These are phyloP conservation scores for Polydesmus complanatus DNA, from an alignment of 2,888 invertebrate species.

Conservation along the genomic window DNA sequence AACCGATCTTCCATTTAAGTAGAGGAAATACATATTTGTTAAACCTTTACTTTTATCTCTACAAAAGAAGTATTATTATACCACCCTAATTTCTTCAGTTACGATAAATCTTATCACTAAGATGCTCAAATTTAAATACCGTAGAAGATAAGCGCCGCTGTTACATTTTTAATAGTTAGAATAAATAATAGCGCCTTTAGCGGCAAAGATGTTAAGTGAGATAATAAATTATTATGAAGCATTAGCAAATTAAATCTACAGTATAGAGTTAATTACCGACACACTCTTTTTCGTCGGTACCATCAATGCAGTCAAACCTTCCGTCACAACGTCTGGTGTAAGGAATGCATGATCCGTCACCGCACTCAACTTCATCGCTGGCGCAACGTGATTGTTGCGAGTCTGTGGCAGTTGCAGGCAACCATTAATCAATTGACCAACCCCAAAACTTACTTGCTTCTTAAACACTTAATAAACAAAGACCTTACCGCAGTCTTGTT, in stretches of 20 bases:
- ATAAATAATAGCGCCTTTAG: too few relatives aligned
- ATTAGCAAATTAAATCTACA: slow-evolving; percentile 12
- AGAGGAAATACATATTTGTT: too few relatives aligned
- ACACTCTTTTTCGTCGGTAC: slow-evolving; percentile 25
- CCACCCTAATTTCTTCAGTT: too few relatives aligned
- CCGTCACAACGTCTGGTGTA: slow-evolving; percentile 19
- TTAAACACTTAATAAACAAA: neutral
- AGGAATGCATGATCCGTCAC: slow-evolving; percentile 46
- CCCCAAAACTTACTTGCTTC: neutral
- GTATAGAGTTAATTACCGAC: slow-evolving; percentile 17
- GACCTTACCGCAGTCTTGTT: slow-evolving; percentile 28
- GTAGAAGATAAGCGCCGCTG: too few relatives aligned
- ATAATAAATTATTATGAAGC: slow-evolving; percentile 19
- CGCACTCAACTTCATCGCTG: slow-evolving; percentile 44
- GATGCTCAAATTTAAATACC: too few relatives aligned
- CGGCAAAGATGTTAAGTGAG: neutral
- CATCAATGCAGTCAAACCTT: slow-evolving; percentile 24
- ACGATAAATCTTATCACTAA: too few relatives aligned
- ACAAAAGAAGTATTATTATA: too few relatives aligned
- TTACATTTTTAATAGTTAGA: too few relatives aligned
- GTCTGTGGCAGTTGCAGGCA: neutral
- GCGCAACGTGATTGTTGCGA: neutral
- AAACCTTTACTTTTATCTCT: too few relatives aligned
- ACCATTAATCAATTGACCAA: neutral
- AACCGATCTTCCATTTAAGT: too few relatives aligned